These are phyloP conservation scores for Limenitis arthemis DNA, from an alignment of 2,888 invertebrate species.

Conservation along the genomic window DNA sequence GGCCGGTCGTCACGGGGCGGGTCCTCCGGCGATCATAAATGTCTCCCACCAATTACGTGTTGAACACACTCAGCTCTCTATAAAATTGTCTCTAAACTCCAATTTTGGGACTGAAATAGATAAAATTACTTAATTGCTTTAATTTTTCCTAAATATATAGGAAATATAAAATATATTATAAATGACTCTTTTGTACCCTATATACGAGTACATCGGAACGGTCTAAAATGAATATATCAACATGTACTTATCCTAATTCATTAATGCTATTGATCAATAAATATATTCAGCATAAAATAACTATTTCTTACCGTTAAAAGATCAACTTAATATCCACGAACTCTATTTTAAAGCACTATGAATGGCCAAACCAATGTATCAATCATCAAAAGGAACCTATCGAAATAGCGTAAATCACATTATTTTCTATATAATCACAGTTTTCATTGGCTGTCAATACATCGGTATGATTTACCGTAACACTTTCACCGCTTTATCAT, in stretches of 20 bases:
- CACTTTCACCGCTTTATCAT: constrained; percentile 52
- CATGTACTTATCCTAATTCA: too few species aligned
- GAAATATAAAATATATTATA: background rate
- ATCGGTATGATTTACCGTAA: constrained; percentile 59
- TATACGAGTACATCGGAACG: too few species aligned
- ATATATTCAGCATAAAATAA: too few species aligned
- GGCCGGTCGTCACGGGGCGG: constrained; percentile 46
- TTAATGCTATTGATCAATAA: too few species aligned
- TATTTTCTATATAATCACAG: constrained; percentile 46
- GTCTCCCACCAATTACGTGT: constrained; percentile 46
- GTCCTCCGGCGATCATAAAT: constrained; percentile 34
- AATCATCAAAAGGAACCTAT: constrained; percentile 15
- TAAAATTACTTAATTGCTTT: constrained; percentile 10
- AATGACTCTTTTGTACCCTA: background rate
- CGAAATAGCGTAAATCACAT: constrained; percentile 35
- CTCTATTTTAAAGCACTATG: too few species aligned
- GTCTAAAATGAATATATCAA: too few species aligned
- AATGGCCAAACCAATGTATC: too few species aligned
- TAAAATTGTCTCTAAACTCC: constrained; percentile 28
- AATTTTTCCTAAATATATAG: constrained; percentile 4
- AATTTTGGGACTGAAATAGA: constrained; percentile 10
- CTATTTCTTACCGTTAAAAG: too few species aligned
- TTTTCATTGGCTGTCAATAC: constrained; percentile 67
- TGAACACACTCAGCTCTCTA: constrained; percentile 32
- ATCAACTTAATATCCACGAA: too few species aligned